These are phyloP conservation scores for Onychorhynchus coronatus DNA, from an alignment of 2,113 vertebrate genomes.

Conservation along the genomic window DNA sequence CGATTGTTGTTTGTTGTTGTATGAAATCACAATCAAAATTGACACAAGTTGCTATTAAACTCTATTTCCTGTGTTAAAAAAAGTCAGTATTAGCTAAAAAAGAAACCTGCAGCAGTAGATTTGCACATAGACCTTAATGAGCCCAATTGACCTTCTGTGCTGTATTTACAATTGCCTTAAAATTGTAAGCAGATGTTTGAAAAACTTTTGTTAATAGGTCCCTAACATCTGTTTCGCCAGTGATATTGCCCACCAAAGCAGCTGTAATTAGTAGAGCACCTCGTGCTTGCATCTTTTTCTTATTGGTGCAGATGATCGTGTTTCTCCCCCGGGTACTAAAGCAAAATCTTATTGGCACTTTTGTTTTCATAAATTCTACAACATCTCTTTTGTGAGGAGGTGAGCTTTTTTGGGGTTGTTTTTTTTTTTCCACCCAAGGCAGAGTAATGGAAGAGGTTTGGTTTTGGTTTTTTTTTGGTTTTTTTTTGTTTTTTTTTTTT, in stretches of 20 bases:
- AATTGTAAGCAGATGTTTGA: conserved; percentile 97
- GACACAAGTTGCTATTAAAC: conserved; percentile 84
- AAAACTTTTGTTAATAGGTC: conserved; percentile 79
- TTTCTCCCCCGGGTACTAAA: conserved; percentile 66
- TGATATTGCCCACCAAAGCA: conserved; percentile 77
- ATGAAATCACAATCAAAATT: conserved; percentile 82
- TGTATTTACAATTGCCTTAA: conserved; percentile 90
- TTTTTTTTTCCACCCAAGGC: not conserved
- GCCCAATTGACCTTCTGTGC: conserved; percentile 92
- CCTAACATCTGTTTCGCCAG: conserved; percentile 82
- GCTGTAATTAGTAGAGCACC: conserved; percentile 74
- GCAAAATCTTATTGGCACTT: conserved; percentile 60
- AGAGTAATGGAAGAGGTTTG: not conserved
- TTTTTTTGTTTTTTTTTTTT: not conserved
- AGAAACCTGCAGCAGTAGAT: conserved; percentile 82
- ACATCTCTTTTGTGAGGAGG: conserved; percentile 44
- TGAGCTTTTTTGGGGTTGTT: not conserved
- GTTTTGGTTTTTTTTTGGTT: not conserved
- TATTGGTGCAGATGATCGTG: conserved; percentile 49
- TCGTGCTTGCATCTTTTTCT: conserved; percentile 62
- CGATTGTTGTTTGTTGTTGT: conserved; percentile 80
- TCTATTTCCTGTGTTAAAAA: conserved; percentile 85
- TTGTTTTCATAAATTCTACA: conserved; percentile 60
- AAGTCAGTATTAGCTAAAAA: conserved; percentile 70
- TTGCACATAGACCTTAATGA: conserved; percentile 91